A percentile compares a stretch with the other conserved stretches of the same genome.
phyloP scores from a whole-genome alignment of 2,797 vertebrate species.

The Pseudochromis fuscus region DNA sequence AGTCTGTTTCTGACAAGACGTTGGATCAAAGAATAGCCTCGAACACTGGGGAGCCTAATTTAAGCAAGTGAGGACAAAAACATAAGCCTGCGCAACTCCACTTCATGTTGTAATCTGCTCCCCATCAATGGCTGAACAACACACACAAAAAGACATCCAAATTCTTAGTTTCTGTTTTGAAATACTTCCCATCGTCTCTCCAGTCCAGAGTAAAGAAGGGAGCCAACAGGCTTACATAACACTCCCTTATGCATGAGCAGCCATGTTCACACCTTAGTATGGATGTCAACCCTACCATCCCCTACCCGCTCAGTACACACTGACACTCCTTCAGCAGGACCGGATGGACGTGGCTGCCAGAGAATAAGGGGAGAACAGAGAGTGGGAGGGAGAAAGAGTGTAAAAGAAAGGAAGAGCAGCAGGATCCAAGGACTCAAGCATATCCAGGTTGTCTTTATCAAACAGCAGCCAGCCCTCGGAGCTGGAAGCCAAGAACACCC shows the following conservation, averaged over 20 bases:
- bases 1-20: slow-evolving; percentile 50
- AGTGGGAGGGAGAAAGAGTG: slow-evolving; percentile 32
- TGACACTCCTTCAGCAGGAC: slow-evolving; percentile 52
- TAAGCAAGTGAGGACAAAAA: slow-evolving; percentile 28
- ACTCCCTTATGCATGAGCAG: slow-evolving; percentile 60
- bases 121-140: slow-evolving; percentile 20
- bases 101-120: slow-evolving; percentile 26
- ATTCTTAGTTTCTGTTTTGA: not conserved
- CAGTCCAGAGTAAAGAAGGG: not conserved
- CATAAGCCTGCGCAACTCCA: slow-evolving; percentile 3
- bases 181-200: slow-evolving; percentile 18
- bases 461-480: slow-evolving; percentile 52
- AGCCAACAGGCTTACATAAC: slow-evolving; percentile 63
- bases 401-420: slow-evolving; percentile 52
- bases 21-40: slow-evolving; percentile 56
- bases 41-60: slow-evolving; percentile 39
- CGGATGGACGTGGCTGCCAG: slow-evolving; percentile 64
- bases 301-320: slow-evolving; percentile 49
- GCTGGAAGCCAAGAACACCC: slow-evolving; percentile 46
- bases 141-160: slow-evolving; percentile 17
- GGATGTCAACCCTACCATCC: slow-evolving; percentile 67
- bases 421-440: slow-evolving; percentile 66
- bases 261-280: slow-evolving; percentile 74
- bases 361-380: slow-evolving; percentile 29
- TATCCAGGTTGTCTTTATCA: slow-evolving; percentile 60